These are phyloP conservation scores for Aethes cnicana DNA, from an alignment of 2,888 invertebrate species.

Conservation along the genomic window DNA sequence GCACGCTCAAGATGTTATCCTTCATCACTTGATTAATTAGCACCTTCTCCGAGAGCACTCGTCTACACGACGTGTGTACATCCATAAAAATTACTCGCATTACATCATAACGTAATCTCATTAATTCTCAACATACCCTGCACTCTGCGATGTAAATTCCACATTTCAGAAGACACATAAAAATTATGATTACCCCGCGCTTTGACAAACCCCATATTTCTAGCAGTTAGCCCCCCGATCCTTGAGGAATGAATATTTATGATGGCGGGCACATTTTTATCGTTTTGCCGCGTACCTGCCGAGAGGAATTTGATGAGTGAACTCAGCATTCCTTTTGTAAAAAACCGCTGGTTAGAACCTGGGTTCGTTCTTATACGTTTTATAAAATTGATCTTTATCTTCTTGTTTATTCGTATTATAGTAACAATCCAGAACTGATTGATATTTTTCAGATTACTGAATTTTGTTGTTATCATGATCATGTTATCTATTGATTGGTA, in stretches of 20 bases:
- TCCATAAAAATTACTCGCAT: constrained; percentile 23
- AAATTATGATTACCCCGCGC: constrained; percentile 70
- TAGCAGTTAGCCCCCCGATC: constrained; percentile 55
- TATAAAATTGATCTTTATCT: not conserved
- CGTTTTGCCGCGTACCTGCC: constrained; percentile 61
- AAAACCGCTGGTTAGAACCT: constrained; percentile 38
- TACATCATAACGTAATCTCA: constrained; percentile 31
- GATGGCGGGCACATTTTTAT: constrained; percentile 63
- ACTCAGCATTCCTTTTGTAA: constrained; percentile 43
- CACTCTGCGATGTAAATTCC: not conserved
- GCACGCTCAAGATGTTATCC: too few species aligned
- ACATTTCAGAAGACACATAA: constrained; percentile 45
- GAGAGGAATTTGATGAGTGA: constrained; percentile 52
- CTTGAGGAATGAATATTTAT: constrained; percentile 72
- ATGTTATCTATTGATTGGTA: too few species aligned
- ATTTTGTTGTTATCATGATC: too few species aligned
- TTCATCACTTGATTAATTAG: too few species aligned
- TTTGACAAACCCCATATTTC: constrained; percentile 68
- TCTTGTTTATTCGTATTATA: not conserved
- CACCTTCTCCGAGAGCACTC: not conserved
- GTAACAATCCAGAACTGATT: constrained; percentile 5
- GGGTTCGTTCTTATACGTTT: constrained; percentile 6
- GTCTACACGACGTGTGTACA: not conserved
- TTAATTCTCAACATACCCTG: constrained; percentile 34
- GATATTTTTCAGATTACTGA: too few species aligned